These are phyloP conservation scores for Hyles euphorbiae DNA, from an alignment of 1,140 invertebrate species.

Conservation along the genomic window DNA sequence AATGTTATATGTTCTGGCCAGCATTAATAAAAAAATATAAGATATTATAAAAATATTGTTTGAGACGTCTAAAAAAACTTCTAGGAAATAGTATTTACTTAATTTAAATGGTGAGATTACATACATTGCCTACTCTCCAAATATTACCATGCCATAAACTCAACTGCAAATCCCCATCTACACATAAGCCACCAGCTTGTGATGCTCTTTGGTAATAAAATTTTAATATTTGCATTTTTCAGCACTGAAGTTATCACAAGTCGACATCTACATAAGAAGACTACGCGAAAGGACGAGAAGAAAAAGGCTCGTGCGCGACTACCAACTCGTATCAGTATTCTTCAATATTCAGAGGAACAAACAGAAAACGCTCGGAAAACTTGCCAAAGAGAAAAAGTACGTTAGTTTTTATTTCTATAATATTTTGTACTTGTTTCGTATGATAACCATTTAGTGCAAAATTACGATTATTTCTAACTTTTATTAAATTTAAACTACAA, in stretches of 20 bases:
- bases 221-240: slow-evolving; percentile 27
- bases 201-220: background rate
- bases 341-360: slow-evolving; percentile 80
- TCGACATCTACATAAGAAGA: slow-evolving; percentile 92
- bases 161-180: no score
- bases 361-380: slow-evolving; percentile 80
- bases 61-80: no score
- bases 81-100: no score
- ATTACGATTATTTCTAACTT: no score
- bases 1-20: no score
- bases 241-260: slow-evolving; percentile 84
- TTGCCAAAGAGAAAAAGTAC: slow-evolving; percentile 85
- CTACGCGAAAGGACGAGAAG: slow-evolving; percentile 89
- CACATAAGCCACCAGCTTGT: no score
- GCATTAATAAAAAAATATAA: no score
- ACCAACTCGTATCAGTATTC: slow-evolving; percentile 88
- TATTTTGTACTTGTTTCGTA: background rate
- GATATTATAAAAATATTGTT: no score
- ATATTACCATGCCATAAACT: no score
- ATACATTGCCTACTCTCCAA: no score
- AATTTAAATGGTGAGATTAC: no score
- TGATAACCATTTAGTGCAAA: background rate
- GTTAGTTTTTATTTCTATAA: slow-evolving; percentile 25
- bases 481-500: no score
- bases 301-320: slow-evolving; percentile 92